Percentiles rank a stretch among this genome's conserved stretches.
phyloP scores from a whole-genome alignment of 1,140 invertebrate genomes.

The Halotydeus destructor region DNA sequence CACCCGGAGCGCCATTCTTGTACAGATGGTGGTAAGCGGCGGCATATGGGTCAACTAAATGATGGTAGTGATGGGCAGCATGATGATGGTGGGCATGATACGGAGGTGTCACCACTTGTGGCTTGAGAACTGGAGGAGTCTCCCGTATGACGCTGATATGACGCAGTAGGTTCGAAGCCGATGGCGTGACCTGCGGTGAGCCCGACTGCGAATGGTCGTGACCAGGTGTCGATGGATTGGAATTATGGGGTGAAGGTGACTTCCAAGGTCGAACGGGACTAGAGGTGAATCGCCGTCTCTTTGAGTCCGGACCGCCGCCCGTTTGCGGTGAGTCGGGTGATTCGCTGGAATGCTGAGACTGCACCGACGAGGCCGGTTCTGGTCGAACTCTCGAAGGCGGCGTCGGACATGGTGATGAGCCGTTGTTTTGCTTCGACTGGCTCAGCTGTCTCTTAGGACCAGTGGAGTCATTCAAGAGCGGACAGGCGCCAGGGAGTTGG shows the following conservation, averaged over 20 bases:
- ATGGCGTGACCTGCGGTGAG: background rate
- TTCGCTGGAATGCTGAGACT: too few relatives aligned
- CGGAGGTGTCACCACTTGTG: slow-evolving; percentile 9
- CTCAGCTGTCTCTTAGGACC: background rate
- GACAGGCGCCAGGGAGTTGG: slow-evolving; percentile 34
- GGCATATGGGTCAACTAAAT: slow-evolving; percentile 12
- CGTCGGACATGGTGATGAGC: background rate
- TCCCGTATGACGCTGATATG: slow-evolving; percentile 14
- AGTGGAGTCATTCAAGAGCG: background rate
- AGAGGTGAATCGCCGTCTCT: slow-evolving; percentile 12
- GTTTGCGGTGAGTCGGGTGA: too few relatives aligned
- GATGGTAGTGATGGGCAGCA: slow-evolving; percentile 11
- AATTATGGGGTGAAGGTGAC: slow-evolving; percentile 11
- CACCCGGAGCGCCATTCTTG: slow-evolving; percentile 1
- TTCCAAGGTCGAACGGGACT: slow-evolving; percentile 15
- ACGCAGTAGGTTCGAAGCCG: slow-evolving; percentile 5
- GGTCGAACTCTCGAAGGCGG: too few relatives aligned
- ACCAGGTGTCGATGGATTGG: background rate
- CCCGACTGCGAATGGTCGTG: background rate
- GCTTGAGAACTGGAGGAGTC: slow-evolving; percentile 13
- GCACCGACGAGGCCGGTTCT: too few relatives aligned
- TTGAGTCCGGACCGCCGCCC: background rate
- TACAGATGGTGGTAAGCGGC: slow-evolving; percentile 9
- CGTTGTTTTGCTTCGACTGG: background rate
- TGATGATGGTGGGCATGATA: background rate